Evolutionary conservation across 2,888 invertebrate genomes (phyloP).

Genomic region (Rhagonycha lutea): DNA sequence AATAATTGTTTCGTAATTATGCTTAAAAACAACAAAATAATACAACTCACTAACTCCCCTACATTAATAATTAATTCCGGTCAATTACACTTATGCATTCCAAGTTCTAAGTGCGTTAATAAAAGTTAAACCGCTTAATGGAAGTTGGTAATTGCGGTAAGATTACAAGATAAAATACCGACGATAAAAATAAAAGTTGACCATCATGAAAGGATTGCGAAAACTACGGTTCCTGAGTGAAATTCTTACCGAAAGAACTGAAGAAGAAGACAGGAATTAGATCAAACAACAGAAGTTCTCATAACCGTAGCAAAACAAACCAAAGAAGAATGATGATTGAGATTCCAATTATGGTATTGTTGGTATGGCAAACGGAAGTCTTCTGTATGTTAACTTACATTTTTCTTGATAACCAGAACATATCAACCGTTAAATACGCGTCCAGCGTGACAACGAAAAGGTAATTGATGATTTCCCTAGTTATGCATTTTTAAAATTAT

Average conservation of each 20-base stretch:
- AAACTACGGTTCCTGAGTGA: no score
- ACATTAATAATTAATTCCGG: constrained; percentile 16
- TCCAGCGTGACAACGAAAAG: neutral
- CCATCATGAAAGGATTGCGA: no score
- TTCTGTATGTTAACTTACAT: neutral
- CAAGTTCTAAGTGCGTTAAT: constrained; percentile 14
- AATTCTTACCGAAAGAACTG: no score
- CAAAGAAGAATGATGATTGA: no score
- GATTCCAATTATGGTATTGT: no score
- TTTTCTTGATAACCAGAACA: constrained; percentile 13
- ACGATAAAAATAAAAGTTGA: neutral
- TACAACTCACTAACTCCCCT: neutral
- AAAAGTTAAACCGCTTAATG: neutral
- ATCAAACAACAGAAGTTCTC: no score
- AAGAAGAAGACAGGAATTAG: no score
- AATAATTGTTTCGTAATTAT: constrained; percentile 10
- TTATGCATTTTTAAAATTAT: neutral
- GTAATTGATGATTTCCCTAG: neutral
- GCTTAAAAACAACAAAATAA: neutral
- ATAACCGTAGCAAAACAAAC: no score
- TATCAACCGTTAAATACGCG: constrained; percentile 11
- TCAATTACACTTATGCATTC: constrained; percentile 24
- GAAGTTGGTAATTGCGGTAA: neutral
- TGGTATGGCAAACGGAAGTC: neutral
- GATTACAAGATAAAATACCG: constrained; percentile 1